Base-by-base conservation (phyloP, 2,797 vertebrate species). In the Adelosebastes latens region DNA sequence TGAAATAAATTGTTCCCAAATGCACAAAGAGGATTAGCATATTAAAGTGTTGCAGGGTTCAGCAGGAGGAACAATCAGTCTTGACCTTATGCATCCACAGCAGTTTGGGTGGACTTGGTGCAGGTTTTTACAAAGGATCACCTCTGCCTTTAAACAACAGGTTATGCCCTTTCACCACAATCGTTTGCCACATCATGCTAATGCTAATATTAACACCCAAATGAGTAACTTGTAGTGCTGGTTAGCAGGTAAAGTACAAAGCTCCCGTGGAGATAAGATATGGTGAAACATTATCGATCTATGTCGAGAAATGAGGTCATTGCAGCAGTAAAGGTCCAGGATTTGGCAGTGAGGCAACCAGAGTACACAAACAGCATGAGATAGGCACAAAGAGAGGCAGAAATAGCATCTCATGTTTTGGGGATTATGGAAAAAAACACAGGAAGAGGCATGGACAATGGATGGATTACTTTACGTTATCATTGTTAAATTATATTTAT, bases 261-360 rank as follows among this genome's bases (percentile, higher is more conserved):
- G 63, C 9, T 2, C 8, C 8, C 0, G 14, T 11, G 25, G 14
- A 75, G 76, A 90, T 89, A 81, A 87, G 83, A 82, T 65, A 49
- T 1, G 22, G 3, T 29, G 42, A 55, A 59, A 63, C 12, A 5
- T 42, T 32, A 75, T 58, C 0, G 24, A 67, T 72, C 36, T 68
- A 2, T 69, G 36, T 56, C 18, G 36, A 58, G 67, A 75, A 74
- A 85, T 32, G 9, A 80, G 70, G 70, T 77, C 52, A 49, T 2
- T 36, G 34, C 32, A 39, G n/a, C 61, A 65, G 67, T 77, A 64
- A 74, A 63, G 8, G 52, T 22, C 2, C 3, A 63, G 25, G 12
- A 62, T 20, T 69, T 31, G 2, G 18, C 36, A 16, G 64, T 25
- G 73, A 70, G 68, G 70, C 60, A 59, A 67, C 24, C 9, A 16